These are phyloP conservation scores for Ips nitidus DNA, from an alignment of 1,140 invertebrate genomes.

Conservation along the genomic window DNA sequence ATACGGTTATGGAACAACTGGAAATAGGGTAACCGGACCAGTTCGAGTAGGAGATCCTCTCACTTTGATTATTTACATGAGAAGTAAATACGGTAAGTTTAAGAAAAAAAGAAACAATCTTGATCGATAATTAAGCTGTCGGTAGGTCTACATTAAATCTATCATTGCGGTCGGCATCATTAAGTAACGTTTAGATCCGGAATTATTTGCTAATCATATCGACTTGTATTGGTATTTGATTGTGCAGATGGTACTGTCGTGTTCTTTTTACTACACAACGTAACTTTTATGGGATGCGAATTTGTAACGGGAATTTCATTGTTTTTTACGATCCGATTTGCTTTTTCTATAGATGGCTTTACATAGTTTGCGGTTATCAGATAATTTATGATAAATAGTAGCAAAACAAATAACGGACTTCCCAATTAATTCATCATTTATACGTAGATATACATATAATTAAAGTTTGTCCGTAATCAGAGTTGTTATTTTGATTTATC, in stretches of 20 bases:
- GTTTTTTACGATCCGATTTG: background rate
- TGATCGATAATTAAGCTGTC: background rate
- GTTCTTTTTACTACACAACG: background rate
- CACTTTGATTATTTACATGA: constrained; percentile 91
- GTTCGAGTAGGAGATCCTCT: constrained; percentile 90
- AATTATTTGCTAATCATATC: too few species aligned
- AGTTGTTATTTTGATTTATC: too few species aligned
- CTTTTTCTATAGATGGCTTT: too few species aligned
- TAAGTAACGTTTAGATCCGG: background rate
- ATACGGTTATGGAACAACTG: constrained; percentile 82
- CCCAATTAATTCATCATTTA: too few species aligned
- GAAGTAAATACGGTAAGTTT: constrained; percentile 82
- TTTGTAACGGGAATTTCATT: constrained; percentile 2
- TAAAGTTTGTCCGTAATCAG: too few species aligned
- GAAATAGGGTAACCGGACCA: constrained; percentile 81
- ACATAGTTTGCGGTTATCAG: too few species aligned
- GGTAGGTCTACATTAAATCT: background rate
- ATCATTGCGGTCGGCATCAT: background rate
- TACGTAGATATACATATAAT: too few species aligned
- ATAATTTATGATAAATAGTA: too few species aligned
- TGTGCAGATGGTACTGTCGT: background rate
- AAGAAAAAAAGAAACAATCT: background rate
- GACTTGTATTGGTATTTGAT: background rate
- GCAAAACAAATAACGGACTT: too few species aligned
- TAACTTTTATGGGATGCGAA: background rate